Evolutionary conservation across 2,113 vertebrate genomes (phyloP), one percentile per base, ranked within the genome.

Genomic region (Ceuthmochares aereus): DNA sequence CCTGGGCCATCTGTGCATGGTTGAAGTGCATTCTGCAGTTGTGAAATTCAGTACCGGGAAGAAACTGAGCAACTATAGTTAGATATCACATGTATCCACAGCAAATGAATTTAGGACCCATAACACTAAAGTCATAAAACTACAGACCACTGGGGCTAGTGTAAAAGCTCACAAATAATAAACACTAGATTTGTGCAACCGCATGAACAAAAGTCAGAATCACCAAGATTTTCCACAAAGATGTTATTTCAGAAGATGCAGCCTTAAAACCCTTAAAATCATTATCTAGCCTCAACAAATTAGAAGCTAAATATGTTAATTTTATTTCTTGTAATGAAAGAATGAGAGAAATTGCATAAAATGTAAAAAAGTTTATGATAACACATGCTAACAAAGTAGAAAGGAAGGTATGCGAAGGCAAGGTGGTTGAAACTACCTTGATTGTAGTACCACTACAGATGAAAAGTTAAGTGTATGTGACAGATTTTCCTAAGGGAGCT

Each of bases 1-100:
- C 72, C 88, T 69, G 84, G 84, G 77, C 77, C 87, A 84, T 83
- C 49, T 92, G 80, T 12, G 40, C 73, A 90, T 91, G 60, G 29
- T 2, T 87, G 87, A 75, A 79, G 82, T 70, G 76, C 70, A 66
- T 83, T 83, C 81, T 83, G 70, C 72, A 90, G 36, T 43, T 85
- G 67, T 52, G 82, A 55, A 56, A 89, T 76, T 11, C 40, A 64
- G 66, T 77, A 51, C 70, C 12, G 49, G 78, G 36, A 75, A 27
- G 43, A 27, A 63, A 51, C 64, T 15, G 30, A 75, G 70, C 40
- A 67, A 60, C 27, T 45, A 43, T 13, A 72, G 43, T 55, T 59
- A 34, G 11, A 19, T 58, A 64, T 25, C 58, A 56, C 69, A 66
- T 0, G 3, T 5, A 51, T 2, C 59, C 34, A 43, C 78, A 66